These are phyloP conservation scores for Orchestia grillus DNA, from an alignment of 1,140 invertebrate species.

Conservation along the genomic window DNA sequence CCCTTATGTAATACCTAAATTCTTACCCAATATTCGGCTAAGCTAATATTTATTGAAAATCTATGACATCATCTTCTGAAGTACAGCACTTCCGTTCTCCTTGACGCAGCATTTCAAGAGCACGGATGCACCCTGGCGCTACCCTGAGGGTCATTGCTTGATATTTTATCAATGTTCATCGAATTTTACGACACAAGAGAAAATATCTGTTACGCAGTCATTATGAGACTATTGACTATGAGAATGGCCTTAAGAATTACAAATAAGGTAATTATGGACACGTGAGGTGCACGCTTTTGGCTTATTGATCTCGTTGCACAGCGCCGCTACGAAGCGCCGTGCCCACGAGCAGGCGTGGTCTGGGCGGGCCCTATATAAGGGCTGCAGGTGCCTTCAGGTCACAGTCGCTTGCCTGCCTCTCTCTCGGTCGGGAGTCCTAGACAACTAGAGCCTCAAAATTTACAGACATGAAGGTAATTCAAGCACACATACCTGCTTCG, in stretches of 20 bases:
- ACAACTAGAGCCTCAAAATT: slow-evolving; percentile 27
- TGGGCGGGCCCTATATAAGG: slow-evolving; percentile 12
- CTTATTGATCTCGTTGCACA: neutral
- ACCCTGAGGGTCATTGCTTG: neutral
- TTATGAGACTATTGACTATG: neutral
- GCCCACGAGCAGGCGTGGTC: neutral
- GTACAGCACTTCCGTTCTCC: neutral
- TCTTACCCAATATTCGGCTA: neutral
- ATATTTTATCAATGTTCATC: neutral
- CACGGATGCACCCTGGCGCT: neutral
- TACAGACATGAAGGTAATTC: slow-evolving; percentile 55
- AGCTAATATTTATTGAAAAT: neutral
- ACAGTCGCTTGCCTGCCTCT: slow-evolving; percentile 39
- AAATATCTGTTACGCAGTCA: neutral
- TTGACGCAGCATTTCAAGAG: neutral
- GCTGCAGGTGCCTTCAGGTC: neutral
- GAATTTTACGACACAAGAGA: neutral
- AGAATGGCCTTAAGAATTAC: neutral
- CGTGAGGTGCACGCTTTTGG: neutral
- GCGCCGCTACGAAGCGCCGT: neutral
- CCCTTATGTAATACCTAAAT: neutral
- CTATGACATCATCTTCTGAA: neutral
- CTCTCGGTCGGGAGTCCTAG: slow-evolving; percentile 51
- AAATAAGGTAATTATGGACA: neutral
- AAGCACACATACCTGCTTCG: neutral